A percentile compares a stretch with the other conserved stretches of the same genome.
Conservation (phyloP, 1,140 invertebrate genomes). For the Stenopsyche tienmushanensis region DNA sequence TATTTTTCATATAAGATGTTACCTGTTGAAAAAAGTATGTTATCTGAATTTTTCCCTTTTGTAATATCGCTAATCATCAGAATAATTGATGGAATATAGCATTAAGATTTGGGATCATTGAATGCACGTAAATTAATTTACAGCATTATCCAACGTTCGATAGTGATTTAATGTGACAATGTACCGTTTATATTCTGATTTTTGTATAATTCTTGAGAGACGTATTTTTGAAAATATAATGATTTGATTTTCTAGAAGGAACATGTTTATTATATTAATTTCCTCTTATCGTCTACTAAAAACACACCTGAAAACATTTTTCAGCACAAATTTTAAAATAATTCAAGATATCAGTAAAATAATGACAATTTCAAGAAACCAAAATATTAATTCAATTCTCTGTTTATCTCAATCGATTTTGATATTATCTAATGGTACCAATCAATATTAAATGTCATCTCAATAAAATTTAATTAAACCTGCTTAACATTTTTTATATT, state of each 20-base stretch:
- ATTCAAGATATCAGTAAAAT: too few species aligned
- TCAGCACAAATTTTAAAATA: too few species aligned
- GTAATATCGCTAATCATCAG: neutral
- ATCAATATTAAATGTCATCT: too few species aligned
- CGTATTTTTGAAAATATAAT: neutral
- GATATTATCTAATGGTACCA: too few species aligned
- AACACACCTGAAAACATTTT: too few species aligned
- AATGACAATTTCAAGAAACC: too few species aligned
- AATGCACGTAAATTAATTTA: neutral
- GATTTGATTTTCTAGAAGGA: neutral
- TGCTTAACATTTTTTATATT: too few species aligned
- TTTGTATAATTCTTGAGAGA: neutral
- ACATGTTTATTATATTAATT: neutral
- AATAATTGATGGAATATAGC: too few species aligned
- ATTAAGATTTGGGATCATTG: neutral
- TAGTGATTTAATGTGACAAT: neutral
- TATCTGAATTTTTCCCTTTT: neutral
- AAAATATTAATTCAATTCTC: too few species aligned
- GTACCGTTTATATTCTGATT: neutral
- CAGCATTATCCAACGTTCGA: slow-evolving; percentile 6
- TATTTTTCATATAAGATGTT: neutral
- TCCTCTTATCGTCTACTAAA: too few species aligned
- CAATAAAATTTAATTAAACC: too few species aligned
- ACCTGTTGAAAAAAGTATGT: slow-evolving; percentile 2
- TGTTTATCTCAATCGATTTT: too few species aligned